Evolutionary conservation across 2,888 invertebrate genomes (phyloP).

Genomic region (Monoplex corrugatus): DNA sequence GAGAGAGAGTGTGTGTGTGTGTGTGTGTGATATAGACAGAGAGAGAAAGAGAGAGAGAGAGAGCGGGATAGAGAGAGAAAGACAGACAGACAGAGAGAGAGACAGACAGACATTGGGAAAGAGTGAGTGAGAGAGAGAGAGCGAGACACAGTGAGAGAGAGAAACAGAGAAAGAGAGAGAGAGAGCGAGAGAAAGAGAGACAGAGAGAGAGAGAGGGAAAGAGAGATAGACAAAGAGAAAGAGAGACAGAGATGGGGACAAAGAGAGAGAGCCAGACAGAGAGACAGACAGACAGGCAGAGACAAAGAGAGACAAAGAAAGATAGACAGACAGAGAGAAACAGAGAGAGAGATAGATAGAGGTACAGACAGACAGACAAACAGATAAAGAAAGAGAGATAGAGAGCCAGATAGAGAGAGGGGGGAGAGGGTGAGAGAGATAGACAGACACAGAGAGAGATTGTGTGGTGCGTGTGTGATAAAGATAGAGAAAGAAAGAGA

Average conservation of each 20-base stretch:
- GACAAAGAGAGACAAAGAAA: neutral
- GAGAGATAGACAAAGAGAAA: slow-evolving; percentile 23
- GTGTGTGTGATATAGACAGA: too few relatives aligned
- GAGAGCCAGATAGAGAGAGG: neutral
- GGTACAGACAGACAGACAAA: neutral
- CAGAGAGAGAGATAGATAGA: slow-evolving; percentile 28
- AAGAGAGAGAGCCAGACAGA: slow-evolving; percentile 22
- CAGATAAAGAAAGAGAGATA: neutral
- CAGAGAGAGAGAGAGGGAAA: neutral
- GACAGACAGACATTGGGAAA: neutral
- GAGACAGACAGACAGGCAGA: neutral
- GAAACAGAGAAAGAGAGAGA: neutral
- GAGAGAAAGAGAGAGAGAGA: slow-evolving; percentile 15
- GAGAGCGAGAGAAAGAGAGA: neutral
- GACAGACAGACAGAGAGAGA: neutral
- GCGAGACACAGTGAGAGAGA: neutral
- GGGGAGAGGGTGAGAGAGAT: neutral
- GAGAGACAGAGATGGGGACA: neutral
- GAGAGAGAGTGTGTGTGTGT: slow-evolving; percentile 25
- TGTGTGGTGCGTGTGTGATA: neutral
- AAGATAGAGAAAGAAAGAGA: too few relatives aligned
- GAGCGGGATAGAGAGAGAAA: neutral
- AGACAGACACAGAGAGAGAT: slow-evolving; percentile 6
- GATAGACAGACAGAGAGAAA: slow-evolving; percentile 25
- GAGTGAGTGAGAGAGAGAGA: neutral